phyloP scores from a whole-genome alignment of 2,888 invertebrate species.

The Caenorhabditis imperialis region DNA sequence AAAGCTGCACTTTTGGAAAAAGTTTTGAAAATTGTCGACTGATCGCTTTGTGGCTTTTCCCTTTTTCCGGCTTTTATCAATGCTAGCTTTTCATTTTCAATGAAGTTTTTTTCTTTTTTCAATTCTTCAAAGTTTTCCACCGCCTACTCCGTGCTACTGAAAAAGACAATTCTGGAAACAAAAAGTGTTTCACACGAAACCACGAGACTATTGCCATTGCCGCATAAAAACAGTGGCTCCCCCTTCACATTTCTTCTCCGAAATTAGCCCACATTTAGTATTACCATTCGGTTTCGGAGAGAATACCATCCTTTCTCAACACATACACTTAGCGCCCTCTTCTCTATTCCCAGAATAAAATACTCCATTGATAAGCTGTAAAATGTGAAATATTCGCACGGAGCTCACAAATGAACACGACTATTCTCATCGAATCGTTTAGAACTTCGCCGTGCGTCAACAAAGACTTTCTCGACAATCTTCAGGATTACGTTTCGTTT shows the following conservation, averaged over 20 bases:
- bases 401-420: constrained; percentile 39
- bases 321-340: constrained; percentile 7
- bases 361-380: constrained; percentile 17
- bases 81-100: background rate
- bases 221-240: constrained; percentile 8
- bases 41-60: background rate
- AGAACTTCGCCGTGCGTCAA: constrained; percentile 19
- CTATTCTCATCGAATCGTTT: constrained; percentile 21
- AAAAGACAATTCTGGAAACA: no score
- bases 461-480: constrained; percentile 22
- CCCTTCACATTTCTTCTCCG: background rate
- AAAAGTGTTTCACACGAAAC: constrained; percentile 5
- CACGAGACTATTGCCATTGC: constrained; percentile 5
- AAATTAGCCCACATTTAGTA: no score
- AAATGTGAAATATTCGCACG: constrained; percentile 34
- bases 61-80: background rate
- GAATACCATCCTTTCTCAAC: constrained; percentile 1
- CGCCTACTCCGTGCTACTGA: no score
- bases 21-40: constrained; percentile 62
- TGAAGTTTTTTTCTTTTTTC: background rate
- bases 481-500: constrained; percentile 48
- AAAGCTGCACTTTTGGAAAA: constrained; percentile 76
- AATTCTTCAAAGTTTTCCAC: no score
- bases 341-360: no score
- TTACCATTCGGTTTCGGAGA: constrained; percentile 1